Conservation (phyloP, 2,113 vertebrate species). For the Heteronetta atricapilla region DNA sequence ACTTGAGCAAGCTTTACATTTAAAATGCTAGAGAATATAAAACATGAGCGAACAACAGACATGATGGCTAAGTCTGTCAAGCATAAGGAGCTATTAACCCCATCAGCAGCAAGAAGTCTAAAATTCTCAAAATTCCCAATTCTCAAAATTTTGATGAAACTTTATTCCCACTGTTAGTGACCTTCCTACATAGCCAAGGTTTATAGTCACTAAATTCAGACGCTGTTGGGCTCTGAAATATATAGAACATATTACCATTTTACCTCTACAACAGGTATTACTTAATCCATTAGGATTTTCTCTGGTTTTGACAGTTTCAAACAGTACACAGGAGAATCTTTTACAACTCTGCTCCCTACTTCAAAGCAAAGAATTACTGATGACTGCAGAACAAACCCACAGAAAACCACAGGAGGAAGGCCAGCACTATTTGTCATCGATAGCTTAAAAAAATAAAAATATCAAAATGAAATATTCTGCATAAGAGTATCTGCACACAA, state of each 20-base stretch:
- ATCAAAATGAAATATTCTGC: background rate
- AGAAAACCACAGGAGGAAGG: background rate
- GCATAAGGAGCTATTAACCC: background rate
- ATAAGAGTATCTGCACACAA: background rate
- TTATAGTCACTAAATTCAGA: background rate
- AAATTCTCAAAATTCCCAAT: background rate
- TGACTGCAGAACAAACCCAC: background rate
- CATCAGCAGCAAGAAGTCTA: background rate
- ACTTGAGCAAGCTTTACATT: background rate
- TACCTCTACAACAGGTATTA: background rate
- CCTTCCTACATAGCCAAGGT: background rate
- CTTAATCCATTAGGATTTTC: background rate
- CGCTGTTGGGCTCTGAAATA: background rate
- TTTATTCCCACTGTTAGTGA: background rate
- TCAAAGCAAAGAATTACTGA: background rate
- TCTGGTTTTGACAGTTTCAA: background rate
- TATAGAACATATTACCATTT: background rate
- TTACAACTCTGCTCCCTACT: background rate
- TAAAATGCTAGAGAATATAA: background rate
- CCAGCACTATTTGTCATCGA: background rate
- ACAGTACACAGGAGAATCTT: fast-evolving
- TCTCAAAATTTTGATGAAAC: background rate
- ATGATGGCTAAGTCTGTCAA: background rate
- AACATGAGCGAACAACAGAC: background rate
- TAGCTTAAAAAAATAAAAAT: background rate